Conservation (phyloP, 2,888 invertebrate species). For the Bugulina stolonifera region DNA sequence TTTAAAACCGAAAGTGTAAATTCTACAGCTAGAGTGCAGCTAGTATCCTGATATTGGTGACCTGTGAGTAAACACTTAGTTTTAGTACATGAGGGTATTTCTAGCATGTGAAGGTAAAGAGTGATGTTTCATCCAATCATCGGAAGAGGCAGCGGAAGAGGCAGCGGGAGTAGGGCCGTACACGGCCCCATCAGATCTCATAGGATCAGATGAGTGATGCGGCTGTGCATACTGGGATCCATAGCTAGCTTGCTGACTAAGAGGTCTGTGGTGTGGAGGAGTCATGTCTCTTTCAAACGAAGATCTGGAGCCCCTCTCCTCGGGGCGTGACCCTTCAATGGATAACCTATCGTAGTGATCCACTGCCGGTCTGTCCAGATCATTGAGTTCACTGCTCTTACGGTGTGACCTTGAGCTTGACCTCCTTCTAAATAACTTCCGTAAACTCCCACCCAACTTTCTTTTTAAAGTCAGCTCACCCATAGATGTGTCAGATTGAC, state of each 20-base stretch:
- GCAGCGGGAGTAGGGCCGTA: too few species aligned
- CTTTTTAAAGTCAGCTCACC: neutral
- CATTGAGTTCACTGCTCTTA: neutral
- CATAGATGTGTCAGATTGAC: constrained; percentile 1
- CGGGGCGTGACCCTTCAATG: neutral
- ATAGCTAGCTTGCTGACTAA: neutral
- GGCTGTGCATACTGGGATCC: neutral
- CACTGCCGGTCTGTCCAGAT: too few species aligned
- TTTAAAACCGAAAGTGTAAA: too few species aligned
- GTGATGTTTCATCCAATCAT: neutral
- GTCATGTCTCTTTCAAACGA: constrained; percentile 4
- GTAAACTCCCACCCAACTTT: constrained; percentile 13
- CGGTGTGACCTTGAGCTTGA: constrained; percentile 9
- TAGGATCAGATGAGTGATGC: too few species aligned
- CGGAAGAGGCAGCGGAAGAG: too few species aligned
- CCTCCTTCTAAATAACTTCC: constrained; percentile 12
- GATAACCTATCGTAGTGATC: neutral
- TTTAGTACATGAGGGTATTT: neutral
- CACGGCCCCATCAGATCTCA: too few species aligned
- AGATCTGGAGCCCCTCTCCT: neutral
- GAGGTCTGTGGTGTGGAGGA: constrained; percentile 3
- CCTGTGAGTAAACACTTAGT: too few species aligned
- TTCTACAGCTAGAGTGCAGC: too few species aligned
- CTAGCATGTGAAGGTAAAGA: neutral
- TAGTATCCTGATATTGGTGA: too few species aligned